phyloP scores from a whole-genome alignment of 2,888 invertebrate species.

The Nemotelus pantherinus region DNA sequence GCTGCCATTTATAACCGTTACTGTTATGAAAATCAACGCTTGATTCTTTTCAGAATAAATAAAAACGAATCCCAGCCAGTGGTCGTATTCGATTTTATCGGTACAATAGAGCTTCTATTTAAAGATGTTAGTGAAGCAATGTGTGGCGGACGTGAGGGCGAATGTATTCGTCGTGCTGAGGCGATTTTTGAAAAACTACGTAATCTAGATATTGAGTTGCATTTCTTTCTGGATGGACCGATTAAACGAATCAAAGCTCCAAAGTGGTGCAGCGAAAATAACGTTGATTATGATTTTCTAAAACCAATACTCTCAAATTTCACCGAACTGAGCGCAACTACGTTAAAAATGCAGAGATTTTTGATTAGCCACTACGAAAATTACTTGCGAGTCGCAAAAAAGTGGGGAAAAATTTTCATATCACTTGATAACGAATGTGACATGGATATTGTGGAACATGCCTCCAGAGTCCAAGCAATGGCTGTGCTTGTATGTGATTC shows the following conservation, averaged over 20 bases:
- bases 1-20: too few relatives aligned
- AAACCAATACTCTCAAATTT: constrained; percentile 35
- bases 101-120: constrained; percentile 32
- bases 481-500: constrained; percentile 47
- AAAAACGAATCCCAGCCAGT: constrained; percentile 30
- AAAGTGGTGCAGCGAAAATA: constrained; percentile 12
- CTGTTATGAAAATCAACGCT: too few relatives aligned
- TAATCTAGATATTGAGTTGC: constrained; percentile 32
- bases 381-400: constrained; percentile 40
- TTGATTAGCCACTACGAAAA: constrained; percentile 40
- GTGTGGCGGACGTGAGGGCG: constrained; percentile 44
- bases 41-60: constrained; percentile 28
- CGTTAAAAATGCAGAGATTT: constrained; percentile 7
- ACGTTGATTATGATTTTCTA: constrained; percentile 41
- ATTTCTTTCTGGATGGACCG: constrained; percentile 49
- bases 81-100: constrained; percentile 47
- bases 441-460: constrained; percentile 45
- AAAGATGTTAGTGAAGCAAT: constrained; percentile 35
- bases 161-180: constrained; percentile 29
- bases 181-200: constrained; percentile 43
- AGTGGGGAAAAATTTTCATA: constrained; percentile 46
- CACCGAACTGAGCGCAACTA: constrained; percentile 12
- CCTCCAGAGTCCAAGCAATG: constrained; percentile 32
- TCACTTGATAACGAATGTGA: constrained; percentile 48
- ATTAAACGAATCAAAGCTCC: constrained; percentile 46